Evolutionary conservation across 2,113 vertebrate species (phyloP).

Genomic region (Benitochromis conjunctus): DNA sequence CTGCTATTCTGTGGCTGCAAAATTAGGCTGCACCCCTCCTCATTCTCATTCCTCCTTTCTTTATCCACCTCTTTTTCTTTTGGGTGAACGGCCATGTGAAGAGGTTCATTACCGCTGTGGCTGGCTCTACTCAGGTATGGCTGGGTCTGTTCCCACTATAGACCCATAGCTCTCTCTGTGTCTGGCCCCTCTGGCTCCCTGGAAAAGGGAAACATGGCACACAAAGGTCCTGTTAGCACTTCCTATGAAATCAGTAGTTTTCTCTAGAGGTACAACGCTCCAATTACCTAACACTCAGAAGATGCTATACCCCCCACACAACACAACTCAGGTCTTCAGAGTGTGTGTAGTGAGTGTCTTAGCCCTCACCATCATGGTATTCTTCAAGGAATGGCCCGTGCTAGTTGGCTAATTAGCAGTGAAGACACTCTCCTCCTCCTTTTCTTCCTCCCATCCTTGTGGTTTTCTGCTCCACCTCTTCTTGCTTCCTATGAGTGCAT

Average conservation of each 20-base stretch:
- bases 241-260: constrained; percentile 99
- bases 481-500: constrained; percentile 53
- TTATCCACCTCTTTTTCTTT: constrained; percentile 72
- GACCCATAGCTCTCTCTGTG: constrained; percentile 59
- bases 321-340: constrained; percentile 40
- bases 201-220: constrained; percentile 97
- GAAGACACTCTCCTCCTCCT: constrained; percentile 89
- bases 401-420: constrained; percentile 99
- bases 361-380: constrained; percentile 71
- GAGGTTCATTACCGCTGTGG: constrained; percentile 99
- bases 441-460: constrained; percentile 47
- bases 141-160: constrained; percentile 92
- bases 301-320: constrained; percentile 76
- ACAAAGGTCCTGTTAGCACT: constrained; percentile 99
- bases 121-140: constrained; percentile 87
- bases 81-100: constrained; percentile 94
- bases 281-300: constrained; percentile 98
- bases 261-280: constrained; percentile 98
- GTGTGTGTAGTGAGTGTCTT: constrained; percentile 40
- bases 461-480: constrained; percentile 67
- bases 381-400: constrained; percentile 85
- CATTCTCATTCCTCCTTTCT: constrained; percentile 68
- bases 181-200: constrained; percentile 87
- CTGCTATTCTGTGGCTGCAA: constrained; percentile 95
- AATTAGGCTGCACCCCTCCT: constrained; percentile 86